phyloP scores from a whole-genome alignment of 2,113 vertebrate species.

The Chauna torquata region DNA sequence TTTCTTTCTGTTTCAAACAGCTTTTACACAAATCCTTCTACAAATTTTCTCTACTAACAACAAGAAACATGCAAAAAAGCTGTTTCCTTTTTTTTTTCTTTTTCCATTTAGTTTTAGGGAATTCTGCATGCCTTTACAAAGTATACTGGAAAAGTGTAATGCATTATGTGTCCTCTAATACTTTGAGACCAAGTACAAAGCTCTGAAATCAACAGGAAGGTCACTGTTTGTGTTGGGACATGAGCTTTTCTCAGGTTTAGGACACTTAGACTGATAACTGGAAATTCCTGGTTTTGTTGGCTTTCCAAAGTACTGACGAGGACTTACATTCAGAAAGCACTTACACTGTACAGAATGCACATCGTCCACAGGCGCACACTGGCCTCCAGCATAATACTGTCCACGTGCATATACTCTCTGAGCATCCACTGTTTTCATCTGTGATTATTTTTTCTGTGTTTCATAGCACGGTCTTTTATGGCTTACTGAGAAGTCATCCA shows the following conservation, averaged over 20 bases:
- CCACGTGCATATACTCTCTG: neutral
- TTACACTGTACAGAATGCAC: neutral
- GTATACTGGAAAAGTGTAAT: neutral
- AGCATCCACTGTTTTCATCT: neutral
- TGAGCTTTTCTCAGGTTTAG: neutral
- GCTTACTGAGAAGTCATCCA: neutral
- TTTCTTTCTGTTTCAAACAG: neutral
- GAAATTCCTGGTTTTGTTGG: neutral
- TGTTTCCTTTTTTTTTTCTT: neutral
- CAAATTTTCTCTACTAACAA: neutral
- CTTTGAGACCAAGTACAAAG: neutral
- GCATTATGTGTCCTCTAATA: neutral
- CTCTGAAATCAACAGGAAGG: neutral
- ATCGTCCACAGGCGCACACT: neutral
- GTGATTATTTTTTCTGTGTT: neutral
- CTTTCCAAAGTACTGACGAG: neutral
- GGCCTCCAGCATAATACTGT: neutral
- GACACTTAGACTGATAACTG: neutral
- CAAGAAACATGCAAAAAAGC: neutral
- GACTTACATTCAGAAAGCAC: neutral
- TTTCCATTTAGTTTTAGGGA: neutral
- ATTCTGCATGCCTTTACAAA: neutral
- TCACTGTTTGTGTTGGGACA: neutral
- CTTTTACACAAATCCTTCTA: neutral
- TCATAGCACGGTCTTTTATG: neutral